Base-by-base conservation (phyloP, 1,140 invertebrate species). In the Drosophila funebris region DNA sequence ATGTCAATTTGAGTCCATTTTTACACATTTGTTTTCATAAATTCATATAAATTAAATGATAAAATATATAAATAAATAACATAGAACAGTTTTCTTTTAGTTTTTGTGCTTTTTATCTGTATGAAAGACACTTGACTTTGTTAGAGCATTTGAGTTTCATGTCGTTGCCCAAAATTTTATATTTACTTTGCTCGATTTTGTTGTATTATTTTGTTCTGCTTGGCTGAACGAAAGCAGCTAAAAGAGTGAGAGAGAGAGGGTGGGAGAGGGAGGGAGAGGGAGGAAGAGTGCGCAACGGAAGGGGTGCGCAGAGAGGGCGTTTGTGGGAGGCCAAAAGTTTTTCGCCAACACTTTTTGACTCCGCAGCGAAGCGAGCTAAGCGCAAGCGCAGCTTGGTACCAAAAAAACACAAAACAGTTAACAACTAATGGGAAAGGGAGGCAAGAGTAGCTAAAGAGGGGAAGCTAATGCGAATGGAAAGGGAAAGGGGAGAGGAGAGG, bases 201-300 rank as follows among this genome's bases (percentile, higher is more conserved):
- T 56, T 56, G 31, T 56, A 56, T n/a, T 66, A 27, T 69, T 53
- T 33, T 44, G 76, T 68, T 73, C 46, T 64, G 76, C 73, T 76
- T 46, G 44, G 73, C 74, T 78, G 76, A 54, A 29, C 54, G 31
- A 68, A 71, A 78, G 61, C 41, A 73, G 74, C 60, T 27, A 67
- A 75, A 54, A 36, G 31, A 24, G 16, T 24, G 44, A 11, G 33
- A 27, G 36, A 5, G 33, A 22, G 20, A 6, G 33, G n/a, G 33
- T n/a, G n/a, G 11, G 6, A 1, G 29, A n/a, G 5, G 39, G 56
- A 8, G 9, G 2, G 46, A 33, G 48, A 33, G 52, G 31, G 27
- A 36, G 57, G 13, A n/a, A n/a, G n/a, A n/a, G n/a, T n/a, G n/a
- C n/a, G 24, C 1, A 27, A 27, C 24, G 14, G 8, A 0, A 11